phyloP scores from a whole-genome alignment of 1,140 invertebrate species.

The Caerostris darwini region DNA sequence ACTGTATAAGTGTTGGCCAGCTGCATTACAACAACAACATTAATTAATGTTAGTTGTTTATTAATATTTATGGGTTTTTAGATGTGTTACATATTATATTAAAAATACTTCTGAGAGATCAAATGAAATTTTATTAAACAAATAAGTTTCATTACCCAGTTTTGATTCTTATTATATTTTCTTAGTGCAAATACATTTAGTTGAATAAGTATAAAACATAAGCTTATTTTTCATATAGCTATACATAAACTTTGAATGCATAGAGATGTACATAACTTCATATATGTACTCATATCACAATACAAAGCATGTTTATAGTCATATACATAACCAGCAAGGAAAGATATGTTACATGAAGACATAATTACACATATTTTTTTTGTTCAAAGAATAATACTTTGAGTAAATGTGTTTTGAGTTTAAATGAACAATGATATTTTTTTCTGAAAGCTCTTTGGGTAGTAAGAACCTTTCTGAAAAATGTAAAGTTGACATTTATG shows the following conservation, averaged over 20 bases:
- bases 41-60: too few species aligned
- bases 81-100: too few species aligned
- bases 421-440: slow-evolving; percentile 39
- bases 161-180: slow-evolving; percentile 31
- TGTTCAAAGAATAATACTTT: slow-evolving; percentile 66
- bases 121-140: slow-evolving; percentile 70
- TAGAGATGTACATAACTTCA: slow-evolving; percentile 69
- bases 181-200: slow-evolving; percentile 61
- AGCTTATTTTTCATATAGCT: slow-evolving; percentile 64
- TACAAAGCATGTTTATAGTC: slow-evolving; percentile 58
- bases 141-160: slow-evolving; percentile 57
- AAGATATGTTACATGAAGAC: slow-evolving; percentile 72
- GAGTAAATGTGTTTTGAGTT: slow-evolving; percentile 40
- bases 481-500: slow-evolving; percentile 43
- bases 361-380: slow-evolving; percentile 39
- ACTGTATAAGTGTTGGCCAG: too few species aligned
- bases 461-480: slow-evolving; percentile 58
- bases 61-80: too few species aligned
- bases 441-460: slow-evolving; percentile 71
- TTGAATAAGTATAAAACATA: slow-evolving; percentile 74
- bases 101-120: not conserved
- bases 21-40: too few species aligned
- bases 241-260: slow-evolving; percentile 67
- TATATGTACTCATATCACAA: slow-evolving; percentile 73
- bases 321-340: slow-evolving; percentile 52